Base-by-base conservation (phyloP, 2,113 vertebrate genomes). In the Myiagra hebetior region DNA sequence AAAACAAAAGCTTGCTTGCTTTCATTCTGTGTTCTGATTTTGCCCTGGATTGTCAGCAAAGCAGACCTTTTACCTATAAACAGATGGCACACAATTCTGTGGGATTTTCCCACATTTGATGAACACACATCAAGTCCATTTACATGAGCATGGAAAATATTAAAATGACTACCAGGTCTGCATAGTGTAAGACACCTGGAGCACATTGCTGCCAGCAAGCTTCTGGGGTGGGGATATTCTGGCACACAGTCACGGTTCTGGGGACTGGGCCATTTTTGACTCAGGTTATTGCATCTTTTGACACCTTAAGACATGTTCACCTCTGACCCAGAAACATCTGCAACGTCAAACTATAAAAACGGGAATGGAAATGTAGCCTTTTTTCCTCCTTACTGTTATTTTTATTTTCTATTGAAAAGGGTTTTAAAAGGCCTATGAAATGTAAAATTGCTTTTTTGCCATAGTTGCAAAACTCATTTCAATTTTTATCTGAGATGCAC, bases 221-320 rank as follows among this genome's bases (percentile, higher is more conserved):
- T 94, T 80, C 93, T 86, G 80, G 94, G 92, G 64, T 94, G 93
- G 57, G 50, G 83, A 72, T 85, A 77, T 95, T 97, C 95, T 96
- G 95, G 95, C 95, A 94, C 78, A 65, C 79, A 67, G 72, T 95
- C 84, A 60, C 0, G 6, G 72, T 80, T 86, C 92, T 95, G 92
- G 91, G 69, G 92, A 96, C 42, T 91, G 73, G 69, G 88, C 92
- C 95, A 65, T 87, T 96, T 93, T 95, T 91, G 92, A 87, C 86
- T 95, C 77, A 64, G 88, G 92, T 94, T 96, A 97, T 96, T 96
- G 91, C 95, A 94, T 95, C 95, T 96, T 97, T 97, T 96, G 95
- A 97, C 96, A 96, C 95, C 91, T 95, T 86, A 85, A 97, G 96
- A 96, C 96, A 89, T 50, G 92, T 85, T 93, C 88, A 75, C 91